Conservation (phyloP, 2,113 vertebrate species). For the Rhipidura dahli region DNA sequence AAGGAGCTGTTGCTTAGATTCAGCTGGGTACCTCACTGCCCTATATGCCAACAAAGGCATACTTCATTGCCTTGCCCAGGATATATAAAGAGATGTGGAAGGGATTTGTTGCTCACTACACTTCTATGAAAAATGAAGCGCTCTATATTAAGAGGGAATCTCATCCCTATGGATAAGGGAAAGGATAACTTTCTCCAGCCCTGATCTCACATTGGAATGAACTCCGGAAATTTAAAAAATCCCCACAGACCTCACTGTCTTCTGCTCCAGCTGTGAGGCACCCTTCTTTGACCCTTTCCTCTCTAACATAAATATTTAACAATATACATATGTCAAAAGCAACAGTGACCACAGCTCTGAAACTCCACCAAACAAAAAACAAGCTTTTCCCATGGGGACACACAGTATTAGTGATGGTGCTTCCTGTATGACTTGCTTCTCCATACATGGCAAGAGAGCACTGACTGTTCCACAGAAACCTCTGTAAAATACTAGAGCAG, state of each 20-base stretch:
- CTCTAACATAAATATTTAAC: constrained; percentile 34
- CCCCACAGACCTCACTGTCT: neutral
- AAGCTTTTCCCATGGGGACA: neutral
- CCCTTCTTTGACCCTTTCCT: neutral
- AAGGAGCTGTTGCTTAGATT: neutral
- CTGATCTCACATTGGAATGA: constrained; percentile 19
- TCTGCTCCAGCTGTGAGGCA: constrained; percentile 8
- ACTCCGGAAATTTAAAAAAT: constrained; percentile 11
- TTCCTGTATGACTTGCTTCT: neutral
- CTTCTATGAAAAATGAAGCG: neutral
- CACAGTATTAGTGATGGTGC: neutral
- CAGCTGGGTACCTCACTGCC: neutral
- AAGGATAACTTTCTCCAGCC: neutral
- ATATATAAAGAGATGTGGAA: neutral
- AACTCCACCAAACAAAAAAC: constrained; percentile 8
- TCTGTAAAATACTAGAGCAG: neutral
- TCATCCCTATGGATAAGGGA: neutral
- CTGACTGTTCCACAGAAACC: neutral
- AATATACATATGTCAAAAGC: constrained; percentile 16
- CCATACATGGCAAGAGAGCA: neutral
- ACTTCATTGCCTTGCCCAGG: neutral
- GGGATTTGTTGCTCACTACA: neutral
- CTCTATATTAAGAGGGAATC: neutral
- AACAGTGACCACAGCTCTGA: neutral
- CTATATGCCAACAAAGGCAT: neutral